phyloP scores from a whole-genome alignment of 2,888 invertebrate species.

The Platycheirus rosarum region DNA sequence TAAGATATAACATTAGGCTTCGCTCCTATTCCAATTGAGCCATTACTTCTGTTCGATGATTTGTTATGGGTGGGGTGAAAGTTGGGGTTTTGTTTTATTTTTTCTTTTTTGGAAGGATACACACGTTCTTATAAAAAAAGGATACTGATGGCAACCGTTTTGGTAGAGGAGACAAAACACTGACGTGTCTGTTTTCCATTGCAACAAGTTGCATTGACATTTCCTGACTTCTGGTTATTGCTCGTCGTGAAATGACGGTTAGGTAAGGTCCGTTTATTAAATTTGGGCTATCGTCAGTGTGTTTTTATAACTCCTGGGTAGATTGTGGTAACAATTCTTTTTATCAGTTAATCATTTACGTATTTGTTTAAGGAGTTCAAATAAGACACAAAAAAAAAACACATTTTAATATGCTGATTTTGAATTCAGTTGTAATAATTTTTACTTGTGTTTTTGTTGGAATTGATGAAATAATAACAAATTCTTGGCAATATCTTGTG shows the following conservation, averaged over 20 bases:
- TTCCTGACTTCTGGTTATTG: slow-evolving; percentile 11
- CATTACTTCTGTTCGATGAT: neutral
- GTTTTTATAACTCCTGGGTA: slow-evolving; percentile 22
- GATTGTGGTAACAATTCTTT: neutral
- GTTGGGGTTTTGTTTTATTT: neutral
- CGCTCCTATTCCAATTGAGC: neutral
- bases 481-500: neutral
- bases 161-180: slow-evolving; percentile 25
- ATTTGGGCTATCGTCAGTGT: slow-evolving; percentile 24
- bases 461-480: neutral
- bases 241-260: neutral
- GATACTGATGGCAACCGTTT: slow-evolving; percentile 27
- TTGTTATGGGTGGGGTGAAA: too few species aligned
- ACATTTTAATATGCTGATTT: neutral
- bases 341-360: too few species aligned
- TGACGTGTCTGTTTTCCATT: slow-evolving; percentile 68
- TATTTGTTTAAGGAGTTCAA: too few species aligned
- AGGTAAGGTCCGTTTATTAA: slow-evolving; percentile 15
- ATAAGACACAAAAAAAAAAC: too few species aligned
- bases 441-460: neutral
- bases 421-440: neutral
- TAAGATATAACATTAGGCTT: too few species aligned
- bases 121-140: neutral
- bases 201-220: slow-evolving; percentile 61
- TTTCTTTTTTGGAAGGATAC: slow-evolving; percentile 1